Percentiles rank a stretch among this genome's conserved stretches.
Evolutionary conservation across 2,888 invertebrate species (phyloP).

Genomic region (Cheilosia pagana): DNA sequence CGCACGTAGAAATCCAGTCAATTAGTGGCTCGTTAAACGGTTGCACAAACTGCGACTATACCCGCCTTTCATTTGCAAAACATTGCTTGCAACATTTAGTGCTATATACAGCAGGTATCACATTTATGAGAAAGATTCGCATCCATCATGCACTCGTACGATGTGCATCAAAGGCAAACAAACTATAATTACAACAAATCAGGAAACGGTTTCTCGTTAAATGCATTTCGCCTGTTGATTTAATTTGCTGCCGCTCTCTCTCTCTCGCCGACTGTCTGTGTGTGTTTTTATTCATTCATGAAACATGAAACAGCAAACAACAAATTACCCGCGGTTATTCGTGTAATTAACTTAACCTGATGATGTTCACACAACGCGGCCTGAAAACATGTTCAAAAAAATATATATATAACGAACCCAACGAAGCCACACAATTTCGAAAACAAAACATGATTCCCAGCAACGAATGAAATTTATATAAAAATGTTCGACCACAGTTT

Average conservation of each 20-base stretch:
- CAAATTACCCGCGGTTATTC: slow-evolving; percentile 60
- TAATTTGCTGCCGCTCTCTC: slow-evolving; percentile 7
- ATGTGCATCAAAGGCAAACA: slow-evolving; percentile 11
- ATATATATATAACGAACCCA: not conserved
- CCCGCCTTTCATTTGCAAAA: slow-evolving; percentile 47
- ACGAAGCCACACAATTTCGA: slow-evolving; percentile 43
- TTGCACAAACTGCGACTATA: slow-evolving; percentile 2
- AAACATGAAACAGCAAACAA: slow-evolving; percentile 40
- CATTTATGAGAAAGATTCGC: too few species aligned
- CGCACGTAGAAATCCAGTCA: too few species aligned
- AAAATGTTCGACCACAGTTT: slow-evolving; percentile 49
- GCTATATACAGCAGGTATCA: not conserved
- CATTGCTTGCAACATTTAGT: not conserved
- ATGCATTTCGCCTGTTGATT: slow-evolving; percentile 52
- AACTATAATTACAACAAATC: slow-evolving; percentile 59
- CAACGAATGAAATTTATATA: slow-evolving; percentile 7
- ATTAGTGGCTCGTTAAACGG: slow-evolving; percentile 12
- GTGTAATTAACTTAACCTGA: slow-evolving; percentile 70
- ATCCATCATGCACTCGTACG: too few species aligned
- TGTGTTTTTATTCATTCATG: slow-evolving; percentile 44
- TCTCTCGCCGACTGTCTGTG: not conserved
- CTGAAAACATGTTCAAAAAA: slow-evolving; percentile 13
- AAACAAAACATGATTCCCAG: slow-evolving; percentile 28
- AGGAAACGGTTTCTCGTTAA: slow-evolving; percentile 60
- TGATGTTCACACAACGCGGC: slow-evolving; percentile 54